phyloP scores from a whole-genome alignment of 2,113 vertebrate genomes.

The Strix uralensis region DNA sequence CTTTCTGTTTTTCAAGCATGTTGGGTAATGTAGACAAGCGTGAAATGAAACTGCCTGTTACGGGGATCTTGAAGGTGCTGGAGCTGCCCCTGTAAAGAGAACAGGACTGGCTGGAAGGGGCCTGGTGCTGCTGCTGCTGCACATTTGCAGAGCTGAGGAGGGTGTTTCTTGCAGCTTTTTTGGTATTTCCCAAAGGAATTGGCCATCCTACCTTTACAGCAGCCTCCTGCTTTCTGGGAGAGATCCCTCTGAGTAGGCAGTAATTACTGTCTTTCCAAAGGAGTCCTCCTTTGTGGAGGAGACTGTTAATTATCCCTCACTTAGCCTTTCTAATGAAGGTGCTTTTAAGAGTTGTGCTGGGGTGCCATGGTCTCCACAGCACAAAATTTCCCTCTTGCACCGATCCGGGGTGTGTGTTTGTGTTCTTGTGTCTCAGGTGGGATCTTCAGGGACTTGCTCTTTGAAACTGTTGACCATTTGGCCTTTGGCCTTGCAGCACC shows the following conservation, averaged over 20 bases:
- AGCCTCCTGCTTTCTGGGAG: background rate
- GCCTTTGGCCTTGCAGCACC: background rate
- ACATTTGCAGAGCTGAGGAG: background rate
- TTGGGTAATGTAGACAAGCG: background rate
- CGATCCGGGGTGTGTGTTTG: accelerated
- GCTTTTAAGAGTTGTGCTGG: background rate
- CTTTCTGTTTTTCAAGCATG: background rate
- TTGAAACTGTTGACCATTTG: background rate
- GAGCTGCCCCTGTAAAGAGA: background rate
- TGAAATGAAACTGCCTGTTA: background rate
- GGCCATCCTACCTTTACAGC: background rate
- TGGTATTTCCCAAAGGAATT: background rate
- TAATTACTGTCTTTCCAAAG: slow-evolving; percentile 5
- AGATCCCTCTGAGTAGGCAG: background rate
- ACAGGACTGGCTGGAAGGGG: background rate
- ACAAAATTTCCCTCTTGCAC: background rate
- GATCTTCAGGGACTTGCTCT: background rate
- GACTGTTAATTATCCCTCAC: background rate
- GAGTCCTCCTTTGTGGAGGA: background rate
- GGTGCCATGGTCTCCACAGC: background rate
- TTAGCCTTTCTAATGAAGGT: background rate
- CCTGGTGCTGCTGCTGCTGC: background rate
- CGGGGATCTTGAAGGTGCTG: background rate
- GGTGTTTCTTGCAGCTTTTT: background rate
- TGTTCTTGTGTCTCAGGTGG: background rate